Percentiles rank a stretch among this genome's conserved stretches.
phyloP scores from a whole-genome alignment of 2,888 invertebrate genomes.

The Acrocyrtus sp. region DNA sequence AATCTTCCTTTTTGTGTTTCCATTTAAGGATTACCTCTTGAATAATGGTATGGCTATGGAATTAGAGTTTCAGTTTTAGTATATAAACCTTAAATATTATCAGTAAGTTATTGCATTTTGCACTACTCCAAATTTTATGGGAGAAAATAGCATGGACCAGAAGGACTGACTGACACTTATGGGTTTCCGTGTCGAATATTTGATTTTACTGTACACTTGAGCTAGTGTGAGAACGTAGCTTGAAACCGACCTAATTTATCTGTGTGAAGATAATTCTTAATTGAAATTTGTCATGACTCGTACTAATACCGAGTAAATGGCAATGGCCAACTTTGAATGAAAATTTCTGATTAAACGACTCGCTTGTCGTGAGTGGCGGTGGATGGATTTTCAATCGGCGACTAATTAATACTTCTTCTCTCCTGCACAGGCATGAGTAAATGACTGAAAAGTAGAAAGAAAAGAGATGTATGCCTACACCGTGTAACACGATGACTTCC shows the following conservation, averaged over 20 bases:
- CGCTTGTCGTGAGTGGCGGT: conserved; percentile 29
- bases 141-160: too few species aligned
- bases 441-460: neutral
- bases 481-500: too few species aligned
- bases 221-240: conserved; percentile 19
- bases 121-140: too few species aligned
- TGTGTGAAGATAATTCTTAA: conserved; percentile 24
- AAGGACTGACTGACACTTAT: conserved; percentile 1
- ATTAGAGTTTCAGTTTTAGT: neutral
- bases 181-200: neutral
- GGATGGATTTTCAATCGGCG: conserved; percentile 35
- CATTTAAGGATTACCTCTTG: conserved; percentile 1
- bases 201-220: too few species aligned
- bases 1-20: too few species aligned
- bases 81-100: too few species aligned
- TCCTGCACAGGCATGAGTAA: neutral
- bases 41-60: neutral
- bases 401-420: conserved; percentile 43
- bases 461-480: too few species aligned
- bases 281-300: conserved; percentile 37
- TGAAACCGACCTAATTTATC: conserved; percentile 31
- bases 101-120: too few species aligned
- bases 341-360: conserved; percentile 30
- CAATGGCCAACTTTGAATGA: conserved; percentile 35
- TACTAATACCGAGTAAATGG: conserved; percentile 14